Percentiles rank a stretch among this genome's conserved stretches.
phyloP scores from a whole-genome alignment of 2,888 invertebrate species.

The Lasioglossum figueresi region DNA sequence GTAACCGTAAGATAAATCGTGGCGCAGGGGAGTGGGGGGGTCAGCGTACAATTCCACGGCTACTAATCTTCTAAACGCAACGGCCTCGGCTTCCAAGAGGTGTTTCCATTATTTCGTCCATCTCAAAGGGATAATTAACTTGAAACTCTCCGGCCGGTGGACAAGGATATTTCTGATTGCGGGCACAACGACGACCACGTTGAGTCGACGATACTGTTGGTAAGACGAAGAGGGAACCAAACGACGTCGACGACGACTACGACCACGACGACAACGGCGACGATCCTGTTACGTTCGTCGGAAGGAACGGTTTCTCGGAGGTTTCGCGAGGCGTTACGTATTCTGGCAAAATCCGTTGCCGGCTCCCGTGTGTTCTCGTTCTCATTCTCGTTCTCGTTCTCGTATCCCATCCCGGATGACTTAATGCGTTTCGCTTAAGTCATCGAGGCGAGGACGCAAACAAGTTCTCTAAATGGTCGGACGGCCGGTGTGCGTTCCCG shows the following conservation, averaged over 20 bases:
- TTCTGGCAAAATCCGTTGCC: conserved; percentile 12
- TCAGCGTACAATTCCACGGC: not conserved
- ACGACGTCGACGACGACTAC: not conserved
- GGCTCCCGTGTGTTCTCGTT: conserved; percentile 7
- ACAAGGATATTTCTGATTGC: not conserved
- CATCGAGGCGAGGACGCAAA: conserved; percentile 46
- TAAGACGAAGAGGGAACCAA: not conserved
- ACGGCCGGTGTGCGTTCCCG: conserved; percentile 17
- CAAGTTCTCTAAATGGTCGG: conserved; percentile 48
- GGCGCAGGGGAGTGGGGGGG: not conserved
- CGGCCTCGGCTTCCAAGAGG: not conserved
- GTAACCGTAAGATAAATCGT: not conserved
- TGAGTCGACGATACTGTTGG: not conserved
- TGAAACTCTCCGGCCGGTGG: not conserved
- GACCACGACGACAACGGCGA: not conserved
- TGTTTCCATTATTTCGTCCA: conserved; percentile 2
- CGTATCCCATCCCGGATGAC: conserved; percentile 35
- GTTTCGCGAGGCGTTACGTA: not conserved
- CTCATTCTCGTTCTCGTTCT: not conserved
- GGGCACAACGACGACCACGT: not conserved
- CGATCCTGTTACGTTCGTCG: not conserved
- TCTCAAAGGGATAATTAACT: conserved; percentile 2
- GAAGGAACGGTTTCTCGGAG: not conserved
- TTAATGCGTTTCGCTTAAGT: conserved; percentile 50
- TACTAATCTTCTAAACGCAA: not conserved